These are phyloP conservation scores for Chaetodon auriga DNA, from an alignment of 2,113 vertebrate genomes.

Conservation along the genomic window DNA sequence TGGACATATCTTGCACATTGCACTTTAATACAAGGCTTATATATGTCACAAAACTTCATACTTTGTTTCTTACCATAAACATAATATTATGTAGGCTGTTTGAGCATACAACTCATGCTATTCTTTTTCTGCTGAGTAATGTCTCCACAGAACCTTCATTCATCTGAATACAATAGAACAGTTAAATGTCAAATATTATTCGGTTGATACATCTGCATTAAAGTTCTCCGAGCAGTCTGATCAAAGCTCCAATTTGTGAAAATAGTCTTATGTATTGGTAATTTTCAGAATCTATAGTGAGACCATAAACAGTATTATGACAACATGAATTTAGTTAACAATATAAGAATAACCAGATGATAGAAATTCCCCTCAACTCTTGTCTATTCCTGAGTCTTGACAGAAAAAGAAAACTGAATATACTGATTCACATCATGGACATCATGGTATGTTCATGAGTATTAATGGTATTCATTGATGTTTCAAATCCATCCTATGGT, in stretches of 20 bases:
- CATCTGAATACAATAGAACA: neutral
- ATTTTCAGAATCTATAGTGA: neutral
- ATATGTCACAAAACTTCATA: no score
- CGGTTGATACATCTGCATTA: neutral
- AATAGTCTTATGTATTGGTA: neutral
- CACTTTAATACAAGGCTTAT: no score
- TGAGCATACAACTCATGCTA: neutral
- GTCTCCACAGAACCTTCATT: neutral
- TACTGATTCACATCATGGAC: no score
- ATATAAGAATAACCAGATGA: neutral
- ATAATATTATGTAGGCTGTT: neutral
- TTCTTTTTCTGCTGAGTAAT: neutral
- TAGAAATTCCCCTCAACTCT: neutral
- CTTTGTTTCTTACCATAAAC: no score
- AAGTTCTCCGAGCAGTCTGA: neutral
- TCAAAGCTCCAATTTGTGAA: neutral
- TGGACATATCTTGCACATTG: no score
- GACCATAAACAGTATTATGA: neutral
- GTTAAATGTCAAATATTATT: neutral
- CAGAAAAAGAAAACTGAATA: no score
- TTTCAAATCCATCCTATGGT: no score
- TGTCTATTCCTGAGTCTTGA: no score
- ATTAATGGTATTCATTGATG: neutral
- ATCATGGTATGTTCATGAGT: neutral
- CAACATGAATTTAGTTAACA: neutral